A percentile compares a stretch with the other conserved stretches of the same genome.
phyloP scores from a whole-genome alignment of 1,140 invertebrate species.

The Heliconius eleuchia region DNA sequence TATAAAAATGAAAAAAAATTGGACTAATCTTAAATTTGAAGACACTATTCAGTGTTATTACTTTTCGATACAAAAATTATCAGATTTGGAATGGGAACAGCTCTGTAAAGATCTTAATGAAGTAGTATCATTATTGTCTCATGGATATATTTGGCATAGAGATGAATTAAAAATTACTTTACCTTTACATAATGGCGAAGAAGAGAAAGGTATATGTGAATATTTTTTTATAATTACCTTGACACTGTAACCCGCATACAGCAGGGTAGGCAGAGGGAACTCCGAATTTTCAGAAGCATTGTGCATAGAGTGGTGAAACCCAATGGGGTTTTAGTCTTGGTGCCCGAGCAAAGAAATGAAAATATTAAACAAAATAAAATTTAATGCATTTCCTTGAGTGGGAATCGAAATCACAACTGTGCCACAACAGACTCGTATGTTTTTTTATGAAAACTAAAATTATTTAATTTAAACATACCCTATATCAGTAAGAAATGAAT shows the following conservation, averaged over 20 bases:
- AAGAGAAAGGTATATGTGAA: slow-evolving; percentile 43
- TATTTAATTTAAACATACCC: not conserved
- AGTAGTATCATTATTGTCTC: slow-evolving; percentile 64
- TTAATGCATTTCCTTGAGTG: no score
- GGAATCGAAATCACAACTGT: no score
- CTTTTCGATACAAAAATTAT: slow-evolving; percentile 42
- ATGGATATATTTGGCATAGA: slow-evolving; percentile 79
- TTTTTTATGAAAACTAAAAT: slow-evolving; percentile 11
- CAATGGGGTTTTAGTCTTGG: no score
- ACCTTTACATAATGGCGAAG: slow-evolving; percentile 41
- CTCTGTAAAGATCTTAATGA: slow-evolving; percentile 72
- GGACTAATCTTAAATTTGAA: slow-evolving; percentile 47
- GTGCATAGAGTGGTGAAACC: no score
- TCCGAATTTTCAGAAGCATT: no score
- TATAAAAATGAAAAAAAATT: slow-evolving; percentile 27
- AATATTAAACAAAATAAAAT: no score
- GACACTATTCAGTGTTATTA: slow-evolving; percentile 62
- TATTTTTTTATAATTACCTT: not conserved
- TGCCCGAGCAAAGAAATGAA: no score
- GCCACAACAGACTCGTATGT: no score
- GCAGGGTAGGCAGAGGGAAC: no score
- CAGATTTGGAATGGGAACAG: slow-evolving; percentile 55
- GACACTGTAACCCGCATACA: no score
- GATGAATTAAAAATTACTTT: slow-evolving; percentile 61
- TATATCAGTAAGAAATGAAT: not conserved